Evolutionary conservation across 2,113 vertebrate genomes (phyloP).

Genomic region (Sciurus niger): DNA sequence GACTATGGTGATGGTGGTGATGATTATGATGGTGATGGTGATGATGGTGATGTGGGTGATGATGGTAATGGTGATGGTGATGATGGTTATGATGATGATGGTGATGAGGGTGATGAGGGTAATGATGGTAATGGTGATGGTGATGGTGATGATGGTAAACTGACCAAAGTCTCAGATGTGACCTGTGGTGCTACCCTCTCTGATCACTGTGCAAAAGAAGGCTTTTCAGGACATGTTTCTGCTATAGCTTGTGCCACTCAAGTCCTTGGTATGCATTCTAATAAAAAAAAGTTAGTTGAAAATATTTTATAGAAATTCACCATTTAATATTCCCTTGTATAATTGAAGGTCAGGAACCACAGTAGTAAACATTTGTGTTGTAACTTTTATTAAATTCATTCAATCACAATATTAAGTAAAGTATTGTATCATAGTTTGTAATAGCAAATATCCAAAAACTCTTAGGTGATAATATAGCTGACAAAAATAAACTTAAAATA

Average conservation of each 20-base stretch:
- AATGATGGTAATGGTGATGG: accelerated
- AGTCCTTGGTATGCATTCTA: neutral
- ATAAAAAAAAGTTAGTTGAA: neutral
- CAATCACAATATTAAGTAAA: neutral
- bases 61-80: accelerated
- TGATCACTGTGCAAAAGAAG: neutral
- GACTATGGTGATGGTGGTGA: no score
- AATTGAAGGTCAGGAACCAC: neutral
- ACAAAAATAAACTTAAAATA: constrained; percentile 68
- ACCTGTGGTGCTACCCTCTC: neutral
- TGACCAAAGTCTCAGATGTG: neutral
- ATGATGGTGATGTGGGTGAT: accelerated
- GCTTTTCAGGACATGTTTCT: neutral
- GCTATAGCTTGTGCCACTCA: neutral
- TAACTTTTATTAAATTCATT: neutral
- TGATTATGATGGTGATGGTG: neutral
- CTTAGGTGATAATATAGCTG: constrained; percentile 52
- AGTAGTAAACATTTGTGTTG: neutral
- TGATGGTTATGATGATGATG: neutral
- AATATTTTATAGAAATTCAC: neutral
- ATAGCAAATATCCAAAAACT: neutral
- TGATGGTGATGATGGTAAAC: neutral
- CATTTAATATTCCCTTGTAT: neutral
- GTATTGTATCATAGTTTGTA: neutral
- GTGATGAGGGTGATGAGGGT: no score